Percentiles rank a stretch among this genome's conserved stretches.
phyloP scores from a whole-genome alignment of 2,888 invertebrate genomes.

The Hoplodrina ambigua region DNA sequence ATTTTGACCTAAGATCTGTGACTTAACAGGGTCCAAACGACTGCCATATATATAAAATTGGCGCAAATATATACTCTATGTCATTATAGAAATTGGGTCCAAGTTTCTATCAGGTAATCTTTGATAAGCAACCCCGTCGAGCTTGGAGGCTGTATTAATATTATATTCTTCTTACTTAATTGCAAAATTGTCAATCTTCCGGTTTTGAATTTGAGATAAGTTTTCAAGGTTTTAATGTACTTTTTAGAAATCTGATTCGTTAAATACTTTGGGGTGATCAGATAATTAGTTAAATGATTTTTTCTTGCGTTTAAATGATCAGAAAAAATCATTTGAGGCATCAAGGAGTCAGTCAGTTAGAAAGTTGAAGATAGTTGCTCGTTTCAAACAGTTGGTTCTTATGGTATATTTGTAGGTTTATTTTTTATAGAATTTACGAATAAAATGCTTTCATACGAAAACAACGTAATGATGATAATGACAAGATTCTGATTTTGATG shows the following conservation, averaged over 20 bases:
- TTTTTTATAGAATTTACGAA: too few species aligned
- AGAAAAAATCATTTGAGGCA: too few species aligned
- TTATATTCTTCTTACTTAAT: conserved; percentile 68
- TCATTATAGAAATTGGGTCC: conserved; percentile 29
- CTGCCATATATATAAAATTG: conserved; percentile 10
- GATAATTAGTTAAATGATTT: not conserved
- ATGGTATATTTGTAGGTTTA: too few species aligned
- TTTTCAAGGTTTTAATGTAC: conserved; percentile 19
- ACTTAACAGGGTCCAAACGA: not conserved
- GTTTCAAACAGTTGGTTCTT: too few species aligned
- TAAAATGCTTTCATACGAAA: too few species aligned
- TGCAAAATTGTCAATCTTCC: conserved; percentile 73
- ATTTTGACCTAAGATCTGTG: too few species aligned
- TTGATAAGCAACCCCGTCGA: conserved; percentile 24
- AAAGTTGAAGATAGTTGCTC: too few species aligned
- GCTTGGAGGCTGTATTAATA: conserved; percentile 39
- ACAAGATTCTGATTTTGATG: too few species aligned
- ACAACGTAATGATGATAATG: too few species aligned
- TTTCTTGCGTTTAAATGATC: not conserved
- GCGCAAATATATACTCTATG: conserved; percentile 27
- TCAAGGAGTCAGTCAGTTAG: too few species aligned
- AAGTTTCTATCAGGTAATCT: conserved; percentile 53
- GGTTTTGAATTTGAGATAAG: conserved; percentile 46
- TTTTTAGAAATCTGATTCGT: not conserved
- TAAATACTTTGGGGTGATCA: not conserved